A percentile compares a stretch with the other conserved stretches of the same genome.
Evolutionary conservation across 2,113 vertebrate genomes (phyloP).

Genomic region (Hyaena hyaena): DNA sequence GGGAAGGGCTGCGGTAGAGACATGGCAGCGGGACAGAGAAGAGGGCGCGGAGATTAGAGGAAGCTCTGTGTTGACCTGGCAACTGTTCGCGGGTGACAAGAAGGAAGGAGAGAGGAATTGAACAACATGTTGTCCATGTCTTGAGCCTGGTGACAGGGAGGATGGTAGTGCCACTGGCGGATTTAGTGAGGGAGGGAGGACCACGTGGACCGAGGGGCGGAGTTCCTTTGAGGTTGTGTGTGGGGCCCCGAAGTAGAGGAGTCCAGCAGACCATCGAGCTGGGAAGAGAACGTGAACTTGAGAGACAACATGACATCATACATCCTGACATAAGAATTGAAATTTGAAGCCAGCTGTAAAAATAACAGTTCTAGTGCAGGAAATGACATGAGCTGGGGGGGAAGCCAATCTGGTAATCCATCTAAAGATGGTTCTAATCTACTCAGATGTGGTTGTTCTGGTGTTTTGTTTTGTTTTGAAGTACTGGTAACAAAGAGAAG

Average conservation of each 20-base stretch:
- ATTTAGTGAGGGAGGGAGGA: background rate
- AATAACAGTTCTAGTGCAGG: background rate
- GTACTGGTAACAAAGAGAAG: background rate
- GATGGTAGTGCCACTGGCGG: fast-evolving
- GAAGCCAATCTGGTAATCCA: background rate
- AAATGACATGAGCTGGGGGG: background rate
- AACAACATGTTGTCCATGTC: fast-evolving
- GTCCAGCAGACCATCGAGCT: background rate
- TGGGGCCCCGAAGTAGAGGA: background rate
- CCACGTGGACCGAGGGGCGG: fast-evolving
- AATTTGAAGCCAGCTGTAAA: background rate
- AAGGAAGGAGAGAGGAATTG: background rate
- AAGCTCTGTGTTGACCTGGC: background rate
- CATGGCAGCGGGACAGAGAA: background rate
- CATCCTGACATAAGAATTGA: background rate
- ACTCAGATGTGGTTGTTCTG: background rate
- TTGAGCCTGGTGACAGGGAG: background rate
- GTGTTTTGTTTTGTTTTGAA: background rate
- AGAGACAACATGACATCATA: background rate
- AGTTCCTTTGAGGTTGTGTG: background rate
- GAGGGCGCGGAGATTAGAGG: background rate
- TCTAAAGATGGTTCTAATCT: background rate
- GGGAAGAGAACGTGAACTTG: background rate
- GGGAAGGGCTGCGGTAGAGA: background rate
- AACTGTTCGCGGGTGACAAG: background rate